These are phyloP conservation scores for Drosophila jambulina DNA, from an alignment of 1,140 invertebrate species.

Conservation along the genomic window DNA sequence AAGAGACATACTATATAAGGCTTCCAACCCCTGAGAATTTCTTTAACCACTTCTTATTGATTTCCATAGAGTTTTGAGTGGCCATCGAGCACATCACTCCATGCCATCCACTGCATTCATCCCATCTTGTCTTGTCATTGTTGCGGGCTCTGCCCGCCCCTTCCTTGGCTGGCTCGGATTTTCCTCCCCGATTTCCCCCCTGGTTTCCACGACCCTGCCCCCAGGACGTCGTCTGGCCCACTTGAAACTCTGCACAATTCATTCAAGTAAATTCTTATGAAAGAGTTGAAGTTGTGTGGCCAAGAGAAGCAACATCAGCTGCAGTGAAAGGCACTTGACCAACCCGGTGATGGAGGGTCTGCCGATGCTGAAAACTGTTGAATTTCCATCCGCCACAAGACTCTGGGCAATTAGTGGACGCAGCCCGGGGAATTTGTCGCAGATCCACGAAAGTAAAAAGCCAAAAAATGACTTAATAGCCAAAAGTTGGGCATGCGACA, in stretches of 20 bases:
- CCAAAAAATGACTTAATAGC: conserved; percentile 83
- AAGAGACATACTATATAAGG: background rate
- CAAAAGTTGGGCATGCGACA: conserved; percentile 82
- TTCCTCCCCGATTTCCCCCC: background rate
- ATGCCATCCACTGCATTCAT: conserved; percentile 37
- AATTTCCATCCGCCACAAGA: conserved; percentile 46
- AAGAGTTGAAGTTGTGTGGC: conserved; percentile 70
- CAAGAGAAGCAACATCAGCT: conserved; percentile 52
- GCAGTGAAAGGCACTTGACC: conserved; percentile 62
- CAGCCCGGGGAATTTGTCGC: conserved; percentile 67
- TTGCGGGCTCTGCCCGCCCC: conserved; percentile 36
- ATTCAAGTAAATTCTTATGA: conserved; percentile 77
- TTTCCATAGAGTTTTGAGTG: conserved; percentile 48
- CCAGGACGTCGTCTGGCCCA: conserved; percentile 27
- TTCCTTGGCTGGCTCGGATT: background rate
- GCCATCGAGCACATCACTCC: conserved; percentile 41
- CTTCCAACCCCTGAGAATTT: conserved; percentile 9
- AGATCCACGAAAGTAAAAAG: conserved; percentile 70
- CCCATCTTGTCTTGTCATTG: conserved; percentile 69
- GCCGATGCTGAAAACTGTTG: conserved; percentile 45
- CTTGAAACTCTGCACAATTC: conserved; percentile 71
- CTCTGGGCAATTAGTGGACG: conserved; percentile 51
- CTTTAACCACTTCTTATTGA: conserved; percentile 51
- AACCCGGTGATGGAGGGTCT: conserved; percentile 68
- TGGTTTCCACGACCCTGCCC: conserved; percentile 2